Conservation (phyloP, 2,888 invertebrate genomes). For the Euplexia lucipara region DNA sequence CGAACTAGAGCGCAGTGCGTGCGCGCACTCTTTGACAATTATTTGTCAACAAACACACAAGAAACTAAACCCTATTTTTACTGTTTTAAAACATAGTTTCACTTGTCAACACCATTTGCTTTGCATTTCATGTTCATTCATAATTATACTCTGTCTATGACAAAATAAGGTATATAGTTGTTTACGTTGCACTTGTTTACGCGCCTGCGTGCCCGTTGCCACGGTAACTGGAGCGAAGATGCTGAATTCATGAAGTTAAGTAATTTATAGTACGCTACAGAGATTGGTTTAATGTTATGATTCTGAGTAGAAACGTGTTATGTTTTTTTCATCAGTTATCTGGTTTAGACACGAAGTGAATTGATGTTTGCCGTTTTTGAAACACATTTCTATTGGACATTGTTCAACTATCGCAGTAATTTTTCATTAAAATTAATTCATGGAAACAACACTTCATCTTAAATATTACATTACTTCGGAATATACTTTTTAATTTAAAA, state of each 20-base stretch:
- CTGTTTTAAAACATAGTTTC: slow-evolving; percentile 13
- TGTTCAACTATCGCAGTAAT: background rate
- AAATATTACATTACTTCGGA: no score
- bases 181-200: slow-evolving; percentile 2
- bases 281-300: slow-evolving; percentile 29
- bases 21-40: slow-evolving; percentile 51
- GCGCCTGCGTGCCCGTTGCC: slow-evolving; percentile 42
- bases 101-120: background rate
- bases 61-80: slow-evolving; percentile 30
- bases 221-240: slow-evolving; percentile 70
- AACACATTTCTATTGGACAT: no score
- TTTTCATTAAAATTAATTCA: background rate
- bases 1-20: slow-evolving; percentile 51
- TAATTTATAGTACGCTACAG: slow-evolving; percentile 45
- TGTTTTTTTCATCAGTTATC: slow-evolving; percentile 23
- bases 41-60: slow-evolving; percentile 18
- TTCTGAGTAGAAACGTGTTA: background rate
- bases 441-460: no score
- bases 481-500: no score
- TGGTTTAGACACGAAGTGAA: background rate
- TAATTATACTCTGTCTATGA: background rate
- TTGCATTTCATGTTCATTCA: background rate
- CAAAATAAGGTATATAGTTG: slow-evolving; percentile 11
- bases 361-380: no score
- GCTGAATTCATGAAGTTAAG: slow-evolving; percentile 50